Base-by-base conservation (phyloP, 1,140 invertebrate genomes). In the Mactra quadrangularis region DNA sequence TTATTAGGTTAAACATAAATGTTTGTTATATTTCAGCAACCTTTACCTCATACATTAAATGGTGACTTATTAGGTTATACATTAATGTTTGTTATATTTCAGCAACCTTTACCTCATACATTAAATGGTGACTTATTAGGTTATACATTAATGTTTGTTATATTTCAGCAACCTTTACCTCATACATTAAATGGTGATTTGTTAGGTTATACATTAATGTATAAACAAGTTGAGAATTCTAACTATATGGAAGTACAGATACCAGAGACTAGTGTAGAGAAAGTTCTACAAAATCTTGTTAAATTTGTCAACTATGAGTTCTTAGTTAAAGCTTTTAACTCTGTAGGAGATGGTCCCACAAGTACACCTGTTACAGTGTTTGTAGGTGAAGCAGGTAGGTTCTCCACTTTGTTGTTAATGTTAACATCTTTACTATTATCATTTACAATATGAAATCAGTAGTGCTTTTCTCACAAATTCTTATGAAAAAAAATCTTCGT, bases 321-420 rank as follows among this genome's bases (percentile, higher is more conserved):
- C 0, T 97, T 99, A 94, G 97, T 99, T 70, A 97, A 98, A 0
- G 97, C 98, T 0, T 99, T 96, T 86, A 99, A 99, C 91, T 96
- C 97, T 85, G 97, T 98, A 94, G 99, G 99, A 1, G 95, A 98
- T 6, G 98, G 99, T 0, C 95, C 97, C 0, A 99, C 96, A 90
- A 98, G 97, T 86, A 96, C 96, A 27, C 97, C 97, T 0, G 95
- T 96, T 0, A 97, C 97, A 1, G 97, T 98, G 82, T 98, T 98
- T 94, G 98, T 99, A 47, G 98, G 98, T 25, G 98, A 99, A 94
- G 98, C 98, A 52, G 92, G 93, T 93, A 92, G 86, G 86, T 70
- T 59, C 81, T 9, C 29, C n/a, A n/a, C n/a, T n/a, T n/a, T n/a
- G n/a, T n/a, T 6, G 15, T 41, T 41, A 41, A 41, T 41, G 38